phyloP scores from a whole-genome alignment of 1,140 invertebrate genomes.

The Drosophila nebulosa region DNA sequence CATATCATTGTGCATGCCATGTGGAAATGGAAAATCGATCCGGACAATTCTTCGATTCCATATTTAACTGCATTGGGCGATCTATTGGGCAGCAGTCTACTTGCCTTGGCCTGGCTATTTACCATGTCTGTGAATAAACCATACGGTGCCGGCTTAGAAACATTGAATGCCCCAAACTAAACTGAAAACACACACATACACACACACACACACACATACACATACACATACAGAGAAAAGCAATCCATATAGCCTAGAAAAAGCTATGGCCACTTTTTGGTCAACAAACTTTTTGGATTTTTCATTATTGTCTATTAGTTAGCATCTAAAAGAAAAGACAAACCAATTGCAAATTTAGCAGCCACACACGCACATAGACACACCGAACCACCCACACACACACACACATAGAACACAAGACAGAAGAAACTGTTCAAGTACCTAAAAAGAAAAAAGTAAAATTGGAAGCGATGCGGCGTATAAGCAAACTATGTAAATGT shows the following conservation, averaged over 20 bases:
- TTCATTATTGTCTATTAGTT: not conserved
- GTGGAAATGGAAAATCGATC: slow-evolving; percentile 95
- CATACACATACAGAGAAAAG: not conserved
- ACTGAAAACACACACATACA: slow-evolving; percentile 6
- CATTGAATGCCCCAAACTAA: slow-evolving; percentile 72
- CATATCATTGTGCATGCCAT: slow-evolving; percentile 94
- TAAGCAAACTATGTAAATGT: not conserved
- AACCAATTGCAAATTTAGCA: not conserved
- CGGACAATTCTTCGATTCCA: slow-evolving; percentile 98
- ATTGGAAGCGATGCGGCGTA: no score
- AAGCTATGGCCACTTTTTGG: not conserved
- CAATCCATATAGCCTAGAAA: not conserved
- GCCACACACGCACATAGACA: not conserved
- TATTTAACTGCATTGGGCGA: slow-evolving; percentile 97
- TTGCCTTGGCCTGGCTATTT: slow-evolving; percentile 92
- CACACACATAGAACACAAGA: slow-evolving; percentile 1
- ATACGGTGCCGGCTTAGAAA: slow-evolving; percentile 81
- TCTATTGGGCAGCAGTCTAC: slow-evolving; percentile 92
- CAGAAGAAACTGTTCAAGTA: not conserved
- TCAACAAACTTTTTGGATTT: not conserved
- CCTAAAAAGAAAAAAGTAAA: not conserved
- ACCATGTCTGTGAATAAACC: slow-evolving; percentile 86
- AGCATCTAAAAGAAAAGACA: not conserved
- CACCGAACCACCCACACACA: no score
- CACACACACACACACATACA: not conserved